Percentiles rank a stretch among this genome's conserved stretches.
Evolutionary conservation across 2,888 invertebrate genomes (phyloP).

Genomic region (Electrophaes corylata): DNA sequence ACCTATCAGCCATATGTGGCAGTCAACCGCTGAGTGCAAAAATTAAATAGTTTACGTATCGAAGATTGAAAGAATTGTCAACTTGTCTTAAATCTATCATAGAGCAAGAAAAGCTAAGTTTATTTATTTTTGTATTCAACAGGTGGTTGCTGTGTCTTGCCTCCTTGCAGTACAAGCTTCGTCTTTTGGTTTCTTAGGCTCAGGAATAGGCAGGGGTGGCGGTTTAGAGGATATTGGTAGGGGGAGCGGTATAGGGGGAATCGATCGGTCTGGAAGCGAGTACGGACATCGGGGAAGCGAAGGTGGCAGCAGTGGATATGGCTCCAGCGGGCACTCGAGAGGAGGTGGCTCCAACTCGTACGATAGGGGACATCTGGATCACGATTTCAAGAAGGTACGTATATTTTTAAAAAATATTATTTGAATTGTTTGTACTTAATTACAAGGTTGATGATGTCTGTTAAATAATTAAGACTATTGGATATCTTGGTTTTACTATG

Average conservation of each 20-base stretch:
- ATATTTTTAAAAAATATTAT: no score
- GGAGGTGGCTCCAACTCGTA: slow-evolving; percentile 12
- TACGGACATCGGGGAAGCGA: slow-evolving; percentile 6
- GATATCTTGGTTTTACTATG: no score
- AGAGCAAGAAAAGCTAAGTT: neutral
- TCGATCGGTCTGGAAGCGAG: slow-evolving; percentile 9
- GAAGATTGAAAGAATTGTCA: no score
- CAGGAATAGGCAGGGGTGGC: neutral
- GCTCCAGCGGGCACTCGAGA: slow-evolving; percentile 1
- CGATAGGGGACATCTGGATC: slow-evolving; percentile 8
- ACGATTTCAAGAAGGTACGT: slow-evolving; percentile 13
- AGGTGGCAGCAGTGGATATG: slow-evolving; percentile 1
- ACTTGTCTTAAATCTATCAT: no score
- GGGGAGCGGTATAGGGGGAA: neutral
- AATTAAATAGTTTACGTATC: no score
- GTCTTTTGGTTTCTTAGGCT: neutral
- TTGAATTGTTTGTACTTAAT: no score
- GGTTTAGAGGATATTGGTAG: neutral
- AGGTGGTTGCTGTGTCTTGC: slow-evolving; percentile 17
- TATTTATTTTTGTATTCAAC: neutral
- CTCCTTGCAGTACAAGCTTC: slow-evolving; percentile 18
- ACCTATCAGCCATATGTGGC: no score
- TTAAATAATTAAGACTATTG: no score
- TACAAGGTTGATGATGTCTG: no score
- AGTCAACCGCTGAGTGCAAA: no score